These are phyloP conservation scores for Diadromus collaris DNA, from an alignment of 2,888 invertebrate species.

Conservation along the genomic window DNA sequence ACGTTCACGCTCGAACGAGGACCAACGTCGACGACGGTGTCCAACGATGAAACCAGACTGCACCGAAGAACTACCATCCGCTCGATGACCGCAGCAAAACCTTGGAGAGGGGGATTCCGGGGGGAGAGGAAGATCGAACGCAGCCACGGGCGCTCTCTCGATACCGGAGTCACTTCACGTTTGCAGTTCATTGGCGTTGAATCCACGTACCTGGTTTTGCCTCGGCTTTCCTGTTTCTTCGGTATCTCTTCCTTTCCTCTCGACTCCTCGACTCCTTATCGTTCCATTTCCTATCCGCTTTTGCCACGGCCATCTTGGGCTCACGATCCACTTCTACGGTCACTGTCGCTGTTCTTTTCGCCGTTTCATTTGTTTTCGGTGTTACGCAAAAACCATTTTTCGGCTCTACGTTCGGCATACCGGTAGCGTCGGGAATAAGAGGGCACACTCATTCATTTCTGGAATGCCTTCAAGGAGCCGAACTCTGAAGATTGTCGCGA, in stretches of 20 bases:
- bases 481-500: not conserved
- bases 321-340: slow-evolving; percentile 49
- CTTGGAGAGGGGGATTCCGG: not conserved
- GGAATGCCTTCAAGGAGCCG: slow-evolving; percentile 49
- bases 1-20: slow-evolving; percentile 26
- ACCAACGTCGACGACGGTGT: slow-evolving; percentile 8
- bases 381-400: not conserved
- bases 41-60: slow-evolving; percentile 1
- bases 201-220: slow-evolving; percentile 68
- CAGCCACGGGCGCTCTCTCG: slow-evolving; percentile 35
- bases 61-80: not conserved
- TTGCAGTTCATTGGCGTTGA: slow-evolving; percentile 66
- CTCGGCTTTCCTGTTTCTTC: slow-evolving; percentile 53
- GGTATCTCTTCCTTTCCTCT: slow-evolving; percentile 29
- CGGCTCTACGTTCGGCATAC: slow-evolving; percentile 33
- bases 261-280: slow-evolving; percentile 46
- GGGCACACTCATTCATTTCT: slow-evolving; percentile 60
- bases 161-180: slow-evolving; percentile 65
- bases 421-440: slow-evolving; percentile 1
- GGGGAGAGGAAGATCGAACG: slow-evolving; percentile 44
- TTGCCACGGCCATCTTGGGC: slow-evolving; percentile 30
- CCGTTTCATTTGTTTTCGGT: slow-evolving; percentile 7
- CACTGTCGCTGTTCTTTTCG: slow-evolving; percentile 1
- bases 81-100: not conserved
- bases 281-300: slow-evolving; percentile 22